Conservation (phyloP, 2,797 vertebrate species). For the Coranthus polyacanthus region DNA sequence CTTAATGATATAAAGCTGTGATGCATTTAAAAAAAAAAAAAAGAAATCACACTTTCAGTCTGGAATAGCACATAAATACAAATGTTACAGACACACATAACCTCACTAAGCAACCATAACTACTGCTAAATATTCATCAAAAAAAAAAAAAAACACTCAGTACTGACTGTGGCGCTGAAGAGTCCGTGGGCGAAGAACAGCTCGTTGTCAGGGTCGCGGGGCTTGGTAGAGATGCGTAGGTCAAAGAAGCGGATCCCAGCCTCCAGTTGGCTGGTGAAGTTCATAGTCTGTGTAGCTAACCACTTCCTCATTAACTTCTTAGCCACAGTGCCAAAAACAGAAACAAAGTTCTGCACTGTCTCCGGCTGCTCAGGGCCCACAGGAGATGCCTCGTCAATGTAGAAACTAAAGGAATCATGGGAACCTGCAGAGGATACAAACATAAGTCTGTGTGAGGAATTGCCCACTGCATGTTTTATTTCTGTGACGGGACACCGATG, state of each 20-base stretch:
- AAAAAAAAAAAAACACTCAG: constrained; percentile 33
- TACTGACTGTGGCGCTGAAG: constrained; percentile 92
- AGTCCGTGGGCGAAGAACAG: constrained; percentile 97
- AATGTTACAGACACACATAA: constrained; percentile 17
- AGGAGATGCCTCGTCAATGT: constrained; percentile 97
- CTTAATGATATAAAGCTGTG: constrained; percentile 23
- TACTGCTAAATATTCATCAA: constrained; percentile 42
- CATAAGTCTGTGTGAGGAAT: constrained; percentile 26
- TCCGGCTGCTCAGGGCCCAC: constrained; percentile 98
- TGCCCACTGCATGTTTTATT: constrained; percentile 30
- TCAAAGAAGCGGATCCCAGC: constrained; percentile 98
- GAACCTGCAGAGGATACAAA: constrained; percentile 87
- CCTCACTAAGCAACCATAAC: constrained; percentile 54
- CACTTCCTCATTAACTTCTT: constrained; percentile 99
- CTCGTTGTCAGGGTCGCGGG: constrained; percentile 96
- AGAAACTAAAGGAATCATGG: constrained; percentile 99
- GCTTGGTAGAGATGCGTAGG: constrained; percentile 98
- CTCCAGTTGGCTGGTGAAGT: constrained; percentile 94
- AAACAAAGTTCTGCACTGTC: constrained; percentile 98
- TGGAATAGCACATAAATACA: constrained; percentile 22
- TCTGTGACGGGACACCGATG: constrained; percentile 25
- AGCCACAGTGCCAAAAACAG: constrained; percentile 97
- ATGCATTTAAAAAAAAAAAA: constrained; percentile 14
- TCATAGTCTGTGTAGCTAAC: constrained; percentile 98
- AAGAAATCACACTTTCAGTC: constrained; percentile 12